Evolutionary conservation across 2,888 invertebrate species (phyloP), one percentile per base, ranked within the genome.

Genomic region (Hypomecis punctinalis): DNA sequence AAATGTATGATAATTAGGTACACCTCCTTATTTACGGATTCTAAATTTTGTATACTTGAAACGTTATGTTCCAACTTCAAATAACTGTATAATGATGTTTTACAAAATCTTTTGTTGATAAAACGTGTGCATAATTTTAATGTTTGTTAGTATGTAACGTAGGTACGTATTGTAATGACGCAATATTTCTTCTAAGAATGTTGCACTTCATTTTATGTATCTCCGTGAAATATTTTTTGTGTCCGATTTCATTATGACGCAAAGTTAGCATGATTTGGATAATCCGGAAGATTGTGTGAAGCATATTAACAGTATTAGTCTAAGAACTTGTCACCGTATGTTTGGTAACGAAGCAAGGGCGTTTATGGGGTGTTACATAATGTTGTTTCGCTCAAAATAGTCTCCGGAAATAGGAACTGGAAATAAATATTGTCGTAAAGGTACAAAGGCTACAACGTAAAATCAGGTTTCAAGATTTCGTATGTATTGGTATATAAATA

Each of bases 71-170:
- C 8, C 49, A 8, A 46, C 23, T 46, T 8, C 7, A 40, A 40
- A 13, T 35, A 53, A 43, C 43, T 43, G 7, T 54, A 35, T 11
- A 43, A 43, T 43, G 4, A 35, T 33, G 5, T 47, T 54, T 40
- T 39, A 54, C 54, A 37, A 37, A n/a, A 5, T 53, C 46, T 47
- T 60, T 60, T 60, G 60, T 60, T 60, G 53, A 37, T 11, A 53
- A 40, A 13, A 47, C 54, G 48, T 54, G 48, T 42, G 10, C 47
- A 48, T 42, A 48, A 5, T 48, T 45, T 47, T 60, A 33, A 52
- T 59, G 51, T 46, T 39, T 43, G 23, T 46, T 9, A 23, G 23
- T 23, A 3, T 23, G 23, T 23, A 23, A 23, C 23, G n/a, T 23
- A 23, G 23, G 23, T 23, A 23, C 23, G 3, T 23, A 9, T 47